Evolutionary conservation across 2,888 invertebrate species (phyloP), one percentile per base, ranked within the genome.

Genomic region (Ennomos erosarius): DNA sequence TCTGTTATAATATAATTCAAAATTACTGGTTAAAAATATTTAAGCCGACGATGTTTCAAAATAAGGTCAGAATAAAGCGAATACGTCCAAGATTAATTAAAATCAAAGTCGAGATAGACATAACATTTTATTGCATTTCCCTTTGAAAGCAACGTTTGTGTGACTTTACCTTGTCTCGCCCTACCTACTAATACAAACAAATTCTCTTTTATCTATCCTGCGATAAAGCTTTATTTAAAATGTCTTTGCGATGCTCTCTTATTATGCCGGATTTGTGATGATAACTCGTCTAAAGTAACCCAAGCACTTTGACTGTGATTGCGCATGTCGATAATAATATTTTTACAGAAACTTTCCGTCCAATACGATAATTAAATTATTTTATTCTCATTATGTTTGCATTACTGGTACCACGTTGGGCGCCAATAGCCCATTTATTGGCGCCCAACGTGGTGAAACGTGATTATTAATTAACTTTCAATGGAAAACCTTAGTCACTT

Each of bases 181-280:
- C 70, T 74, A 69, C 76, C 71, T 75, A 70, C 76, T 78, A 77
- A 75, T 75, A 77, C 74, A 77, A 78, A 78, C 75, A 75, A 79
- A 79, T 75, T 81, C 74, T 70, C 74, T 76, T 80, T 79, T 75
- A 76, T 77, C 75, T 73, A 65, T 68, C 69, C 68, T 68, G 69
- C 66, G 72, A 71, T 72, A 72, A 74, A 76, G 79, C 73, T 78
- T 81, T 77, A 79, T 81, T 81, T 80, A 76, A 78, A 78, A 75
- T 68, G 68, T 73, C 71, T 71, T 71, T 68, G 64, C 65, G 65
- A 65, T 68, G 67, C 70, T 72, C 70, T 69, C 66, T 69, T 70
- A 68, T 70, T 74, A 69, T 64, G 60, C 47, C 47, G 55, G 58
- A 67, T 65, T 65, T 67, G 65, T 65, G 65, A 65, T 62, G 63